A percentile compares a stretch with the other conserved stretches of the same genome.
Conservation (phyloP, 2,113 vertebrate species). For the Malurus alboscapulatus region DNA sequence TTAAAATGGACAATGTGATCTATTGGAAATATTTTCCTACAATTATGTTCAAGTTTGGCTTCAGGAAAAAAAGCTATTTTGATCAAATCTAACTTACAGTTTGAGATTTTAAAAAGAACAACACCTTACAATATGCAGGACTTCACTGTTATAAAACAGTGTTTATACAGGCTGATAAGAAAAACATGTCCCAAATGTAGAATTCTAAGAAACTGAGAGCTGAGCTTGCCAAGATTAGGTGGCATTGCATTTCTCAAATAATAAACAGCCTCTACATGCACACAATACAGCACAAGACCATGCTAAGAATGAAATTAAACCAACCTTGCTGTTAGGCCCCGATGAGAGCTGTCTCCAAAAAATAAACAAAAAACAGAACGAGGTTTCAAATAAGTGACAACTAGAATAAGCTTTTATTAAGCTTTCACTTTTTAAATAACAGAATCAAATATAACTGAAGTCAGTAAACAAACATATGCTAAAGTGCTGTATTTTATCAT, state of each 20-base stretch:
- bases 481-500: not conserved
- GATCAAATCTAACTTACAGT: not conserved
- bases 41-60: not conserved
- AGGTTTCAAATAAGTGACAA: constrained; percentile 12
- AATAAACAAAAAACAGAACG: not conserved
- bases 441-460: not conserved
- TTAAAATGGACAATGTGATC: not conserved
- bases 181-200: not conserved
- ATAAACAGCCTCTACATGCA: constrained; percentile 25
- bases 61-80: not conserved
- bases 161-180: not conserved
- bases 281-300: constrained; percentile 36
- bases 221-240: not conserved
- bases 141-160: not conserved
- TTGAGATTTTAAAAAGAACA: not conserved
- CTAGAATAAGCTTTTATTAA: not conserved
- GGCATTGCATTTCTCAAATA: not conserved
- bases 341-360: constrained; percentile 39
- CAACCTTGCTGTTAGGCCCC: constrained; percentile 45
- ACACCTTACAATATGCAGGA: not conserved
- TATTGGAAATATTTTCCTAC: not conserved
- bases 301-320: constrained; percentile 19
- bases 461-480: not conserved
- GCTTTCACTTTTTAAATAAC: not conserved
- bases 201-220: not conserved